A percentile compares a stretch with the other conserved stretches of the same genome.
phyloP scores from a whole-genome alignment of 2,113 vertebrate species.

The Gopherus flavomarginatus region DNA sequence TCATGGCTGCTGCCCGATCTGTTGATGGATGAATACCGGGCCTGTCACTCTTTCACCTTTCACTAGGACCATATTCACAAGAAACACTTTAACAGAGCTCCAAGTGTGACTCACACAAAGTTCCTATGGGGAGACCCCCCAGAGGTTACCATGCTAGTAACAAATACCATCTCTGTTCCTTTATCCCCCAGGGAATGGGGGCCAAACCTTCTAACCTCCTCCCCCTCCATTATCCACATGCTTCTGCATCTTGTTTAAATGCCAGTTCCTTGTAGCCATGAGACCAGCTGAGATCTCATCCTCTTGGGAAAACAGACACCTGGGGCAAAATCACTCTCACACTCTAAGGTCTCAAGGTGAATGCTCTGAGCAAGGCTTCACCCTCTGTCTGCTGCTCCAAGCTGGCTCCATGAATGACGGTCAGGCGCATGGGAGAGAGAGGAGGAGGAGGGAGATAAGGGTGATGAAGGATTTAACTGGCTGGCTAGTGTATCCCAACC shows the following conservation, averaged over 20 bases:
- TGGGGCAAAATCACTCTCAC: rapidly evolving
- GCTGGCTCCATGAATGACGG: not conserved
- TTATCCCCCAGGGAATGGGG: not conserved
- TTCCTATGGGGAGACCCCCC: not conserved
- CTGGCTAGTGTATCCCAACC: not conserved
- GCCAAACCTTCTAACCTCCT: not conserved
- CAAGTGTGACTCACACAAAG: not conserved
- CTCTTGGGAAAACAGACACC: not conserved
- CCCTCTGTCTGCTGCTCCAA: not conserved
- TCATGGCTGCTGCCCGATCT: not conserved
- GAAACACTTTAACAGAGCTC: not conserved
- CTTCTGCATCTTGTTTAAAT: not conserved
- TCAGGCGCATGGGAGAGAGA: not conserved
- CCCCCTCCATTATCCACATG: not conserved
- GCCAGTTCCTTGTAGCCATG: not conserved
- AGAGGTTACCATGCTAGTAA: not conserved
- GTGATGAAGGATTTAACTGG: not conserved
- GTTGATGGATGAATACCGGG: not conserved
- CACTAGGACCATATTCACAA: not conserved
- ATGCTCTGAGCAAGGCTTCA: not conserved
- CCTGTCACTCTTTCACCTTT: not conserved
- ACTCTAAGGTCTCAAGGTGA: not conserved
- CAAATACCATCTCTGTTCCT: not conserved
- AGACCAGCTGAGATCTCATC: not conserved
- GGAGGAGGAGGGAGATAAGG: not conserved